Evolutionary conservation across 2,113 vertebrate genomes (phyloP), one percentile per base, ranked within the genome.

Genomic region (Seriola dumerili): DNA sequence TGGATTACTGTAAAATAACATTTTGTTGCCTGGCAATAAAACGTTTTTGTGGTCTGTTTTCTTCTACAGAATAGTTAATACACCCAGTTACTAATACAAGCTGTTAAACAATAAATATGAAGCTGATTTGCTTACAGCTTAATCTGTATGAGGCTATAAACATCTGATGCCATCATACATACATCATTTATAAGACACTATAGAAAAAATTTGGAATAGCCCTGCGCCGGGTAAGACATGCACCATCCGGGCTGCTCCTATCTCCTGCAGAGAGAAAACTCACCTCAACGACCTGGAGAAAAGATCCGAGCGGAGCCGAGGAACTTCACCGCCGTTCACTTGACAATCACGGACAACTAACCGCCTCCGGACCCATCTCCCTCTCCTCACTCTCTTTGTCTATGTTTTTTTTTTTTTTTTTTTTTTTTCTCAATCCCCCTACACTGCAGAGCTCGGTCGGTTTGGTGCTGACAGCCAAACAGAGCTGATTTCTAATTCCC

Each of bases 281-380:
- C 91, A 94, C 94, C 92, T 93, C 71, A 85, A 44, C 77, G 85
- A 91, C 89, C 88, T 80, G 89, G 74, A 88, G 82, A 88, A 85
- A 89, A 87, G 92, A 92, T 88, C 85, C 80, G 84, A 89, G 85
- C 57, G 72, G 71, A 93, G 88, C 76, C 72, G 72, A 81, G 57
- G n/a, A 94, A 93, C 92, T 94, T 94, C 92, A 64, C 90, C 78
- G 81, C 83, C 88, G 89, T 87, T 85, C 65, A 91, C 91, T 92
- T 86, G 79, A 92, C 84, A 89, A 91, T 94, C 90, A 93, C 78
- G 87, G 83, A 89, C 81, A 80, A 66, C 81, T 93, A 79, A 50
- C 78, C 69, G 80, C 69, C 86, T 89, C 89, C 81, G 91, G 89
- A 92, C 87, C 93, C 94, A 94, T 94, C 83, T 93, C 87, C 81